phyloP scores from a whole-genome alignment of 2,797 vertebrate species.

The Ctenosaura bakeri region DNA sequence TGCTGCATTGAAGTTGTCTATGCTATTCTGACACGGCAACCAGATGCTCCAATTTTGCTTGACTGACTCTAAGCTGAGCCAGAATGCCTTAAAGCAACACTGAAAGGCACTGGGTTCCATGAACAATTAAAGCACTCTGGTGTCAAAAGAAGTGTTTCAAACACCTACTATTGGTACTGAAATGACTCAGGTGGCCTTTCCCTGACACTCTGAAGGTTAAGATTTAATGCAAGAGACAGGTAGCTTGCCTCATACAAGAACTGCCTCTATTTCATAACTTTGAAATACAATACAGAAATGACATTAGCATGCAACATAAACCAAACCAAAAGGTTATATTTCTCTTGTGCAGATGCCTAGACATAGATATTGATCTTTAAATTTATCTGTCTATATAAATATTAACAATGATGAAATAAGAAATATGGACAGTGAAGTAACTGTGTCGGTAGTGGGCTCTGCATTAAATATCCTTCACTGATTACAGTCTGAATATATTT shows the following conservation, averaged over 20 bases:
- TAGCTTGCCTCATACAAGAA: not conserved
- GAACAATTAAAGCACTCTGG: slow-evolving; percentile 55
- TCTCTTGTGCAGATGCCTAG: not conserved
- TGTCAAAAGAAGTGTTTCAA: slow-evolving; percentile 53
- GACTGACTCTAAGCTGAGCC: slow-evolving; percentile 70
- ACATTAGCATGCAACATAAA: slow-evolving; percentile 14
- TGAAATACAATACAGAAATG: slow-evolving; percentile 5
- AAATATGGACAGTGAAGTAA: not conserved
- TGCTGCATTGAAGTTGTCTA: slow-evolving; percentile 61
- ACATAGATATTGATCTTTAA: not conserved
- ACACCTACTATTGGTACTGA: slow-evolving; percentile 55
- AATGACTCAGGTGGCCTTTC: slow-evolving; percentile 55
- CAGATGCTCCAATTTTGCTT: slow-evolving; percentile 79
- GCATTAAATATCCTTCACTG: not conserved
- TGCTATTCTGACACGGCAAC: slow-evolving; percentile 72
- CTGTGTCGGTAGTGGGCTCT: not conserved
- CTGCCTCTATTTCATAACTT: slow-evolving; percentile 22
- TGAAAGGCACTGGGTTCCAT: slow-evolving; percentile 59
- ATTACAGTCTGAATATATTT: not conserved
- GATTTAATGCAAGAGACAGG: slow-evolving; percentile 10
- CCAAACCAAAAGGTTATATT: not conserved
- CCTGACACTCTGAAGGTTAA: slow-evolving; percentile 46
- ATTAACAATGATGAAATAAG: not conserved
- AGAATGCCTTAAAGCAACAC: slow-evolving; percentile 65
- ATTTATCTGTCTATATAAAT: not conserved